These are phyloP conservation scores for Trichechus manatus DNA, from an alignment of 2,113 vertebrate genomes.

Conservation along the genomic window DNA sequence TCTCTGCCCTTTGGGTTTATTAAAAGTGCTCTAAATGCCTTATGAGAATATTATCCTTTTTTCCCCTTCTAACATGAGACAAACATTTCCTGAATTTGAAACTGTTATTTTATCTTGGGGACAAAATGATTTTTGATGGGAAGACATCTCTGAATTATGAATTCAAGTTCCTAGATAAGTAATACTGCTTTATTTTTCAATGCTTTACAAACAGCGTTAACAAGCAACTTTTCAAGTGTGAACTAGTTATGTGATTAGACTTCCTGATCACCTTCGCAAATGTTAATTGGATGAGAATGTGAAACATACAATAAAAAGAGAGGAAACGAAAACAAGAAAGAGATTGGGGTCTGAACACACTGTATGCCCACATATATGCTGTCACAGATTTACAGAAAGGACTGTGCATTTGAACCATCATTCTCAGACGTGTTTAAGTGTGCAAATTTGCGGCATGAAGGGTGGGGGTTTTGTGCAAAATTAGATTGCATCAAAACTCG, in stretches of 20 bases:
- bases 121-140: slow-evolving; percentile 23
- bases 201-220: slow-evolving; percentile 19
- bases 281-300: neutral
- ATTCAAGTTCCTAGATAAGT: neutral
- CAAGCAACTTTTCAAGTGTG: slow-evolving; percentile 1
- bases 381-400: neutral
- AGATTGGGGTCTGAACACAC: neutral
- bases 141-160: slow-evolving; percentile 50
- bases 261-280: neutral
- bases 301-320: neutral
- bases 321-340: neutral
- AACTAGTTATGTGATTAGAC: slow-evolving; percentile 1
- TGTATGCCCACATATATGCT: neutral
- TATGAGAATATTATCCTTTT: neutral
- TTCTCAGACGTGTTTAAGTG: neutral
- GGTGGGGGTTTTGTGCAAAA: neutral
- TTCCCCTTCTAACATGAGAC: neutral
- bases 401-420: neutral
- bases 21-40: slow-evolving; percentile 3
- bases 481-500: neutral
- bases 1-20: slow-evolving; percentile 11
- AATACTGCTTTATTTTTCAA: neutral
- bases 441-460: neutral
- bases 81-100: slow-evolving; percentile 48
- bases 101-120: neutral